Evolutionary conservation across 2,888 invertebrate genomes (phyloP).

Genomic region (Tinea trinotella): DNA sequence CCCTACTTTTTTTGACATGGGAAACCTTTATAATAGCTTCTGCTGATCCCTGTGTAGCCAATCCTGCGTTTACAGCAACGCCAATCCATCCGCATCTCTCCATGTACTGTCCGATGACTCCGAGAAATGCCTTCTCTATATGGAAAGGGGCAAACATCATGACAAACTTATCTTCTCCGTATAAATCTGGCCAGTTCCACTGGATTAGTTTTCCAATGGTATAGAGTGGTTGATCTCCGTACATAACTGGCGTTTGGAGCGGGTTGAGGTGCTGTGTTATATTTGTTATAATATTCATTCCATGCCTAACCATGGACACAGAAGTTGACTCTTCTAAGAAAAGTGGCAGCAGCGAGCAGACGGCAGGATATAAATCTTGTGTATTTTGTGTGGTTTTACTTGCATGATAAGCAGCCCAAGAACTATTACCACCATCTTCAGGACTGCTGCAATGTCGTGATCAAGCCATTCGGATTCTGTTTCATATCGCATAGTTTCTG

Average conservation of each 20-base stretch:
- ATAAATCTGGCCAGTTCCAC: constrained; percentile 20
- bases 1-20: constrained; percentile 20
- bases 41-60: constrained; percentile 17
- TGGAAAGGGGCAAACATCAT: constrained; percentile 20
- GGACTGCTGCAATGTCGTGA: no score
- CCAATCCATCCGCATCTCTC: constrained; percentile 18
- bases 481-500: no score
- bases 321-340: no score
- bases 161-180: constrained; percentile 19
- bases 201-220: constrained; percentile 20
- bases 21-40: constrained; percentile 19
- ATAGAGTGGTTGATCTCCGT: constrained; percentile 19
- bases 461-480: no score
- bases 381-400: no score
- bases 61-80: constrained; percentile 20
- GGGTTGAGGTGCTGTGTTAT: constrained; percentile 19
- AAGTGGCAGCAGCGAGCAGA: no score
- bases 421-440: no score
- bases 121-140: constrained; percentile 20
- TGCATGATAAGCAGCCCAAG: no score
- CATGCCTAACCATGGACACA: no score
- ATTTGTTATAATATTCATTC: no score
- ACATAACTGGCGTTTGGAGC: constrained; percentile 19
- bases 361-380: no score
- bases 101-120: constrained; percentile 20